Evolutionary conservation across 1,140 invertebrate genomes (phyloP).

Genomic region (Rhizoglyphus robini): DNA sequence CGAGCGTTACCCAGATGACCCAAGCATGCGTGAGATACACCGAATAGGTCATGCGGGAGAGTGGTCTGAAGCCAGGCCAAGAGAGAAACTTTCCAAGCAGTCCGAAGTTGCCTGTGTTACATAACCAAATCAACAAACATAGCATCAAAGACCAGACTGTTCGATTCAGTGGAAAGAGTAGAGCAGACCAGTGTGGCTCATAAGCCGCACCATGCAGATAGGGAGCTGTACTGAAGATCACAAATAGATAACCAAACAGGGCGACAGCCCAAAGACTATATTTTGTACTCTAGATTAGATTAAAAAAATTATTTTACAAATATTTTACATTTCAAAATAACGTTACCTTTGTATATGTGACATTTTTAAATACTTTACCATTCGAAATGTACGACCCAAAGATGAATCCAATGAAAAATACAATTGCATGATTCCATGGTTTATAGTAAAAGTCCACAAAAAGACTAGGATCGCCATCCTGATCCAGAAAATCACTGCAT

Average conservation of each 20-base stretch:
- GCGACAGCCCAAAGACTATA: not conserved
- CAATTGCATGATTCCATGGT: conserved; percentile 40
- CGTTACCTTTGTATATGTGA: no score
- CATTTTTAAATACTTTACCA: no score
- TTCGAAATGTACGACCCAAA: no score
- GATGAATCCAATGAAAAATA: conserved; percentile 40
- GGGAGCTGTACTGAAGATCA: not conserved
- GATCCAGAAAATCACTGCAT: conserved; percentile 9
- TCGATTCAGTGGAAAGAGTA: conserved; percentile 36
- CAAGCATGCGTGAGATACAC: conserved; percentile 35
- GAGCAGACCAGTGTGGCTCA: not conserved
- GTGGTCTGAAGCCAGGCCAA: conserved; percentile 31
- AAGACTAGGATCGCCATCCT: conserved; percentile 38
- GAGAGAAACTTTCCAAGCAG: conserved; percentile 35
- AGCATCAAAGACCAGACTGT: conserved; percentile 65
- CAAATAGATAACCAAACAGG: not conserved
- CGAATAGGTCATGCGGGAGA: conserved; percentile 35
- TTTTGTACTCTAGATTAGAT: conserved; percentile 11
- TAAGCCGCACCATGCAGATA: not conserved
- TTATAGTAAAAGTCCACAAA: conserved; percentile 77
- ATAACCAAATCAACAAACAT: conserved; percentile 73
- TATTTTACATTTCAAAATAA: no score
- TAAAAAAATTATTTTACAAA: no score
- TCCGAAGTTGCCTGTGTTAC: conserved; percentile 51
- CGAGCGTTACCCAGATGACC: conserved; percentile 2